phyloP scores from a whole-genome alignment of 2,888 invertebrate species.

The Stenoptilia bipunctidactyla region DNA sequence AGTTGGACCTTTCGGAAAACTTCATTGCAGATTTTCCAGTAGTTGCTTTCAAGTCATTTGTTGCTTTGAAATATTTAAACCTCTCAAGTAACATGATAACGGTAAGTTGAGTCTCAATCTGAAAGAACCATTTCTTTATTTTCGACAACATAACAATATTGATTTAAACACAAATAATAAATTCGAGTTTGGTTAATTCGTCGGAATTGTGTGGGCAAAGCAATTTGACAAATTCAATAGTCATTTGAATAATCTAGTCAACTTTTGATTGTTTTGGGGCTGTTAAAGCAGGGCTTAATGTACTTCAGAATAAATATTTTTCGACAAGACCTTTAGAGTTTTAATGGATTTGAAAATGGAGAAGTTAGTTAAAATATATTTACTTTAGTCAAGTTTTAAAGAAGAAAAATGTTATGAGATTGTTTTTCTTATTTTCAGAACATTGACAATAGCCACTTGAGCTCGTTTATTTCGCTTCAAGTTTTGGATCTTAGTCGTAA shows the following conservation, averaged over 20 bases:
- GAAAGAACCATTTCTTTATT: neutral
- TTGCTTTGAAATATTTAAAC: conserved; percentile 79
- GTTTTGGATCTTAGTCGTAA: conserved; percentile 82
- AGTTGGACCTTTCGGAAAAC: conserved; percentile 88
- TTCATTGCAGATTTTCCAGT: conserved; percentile 86
- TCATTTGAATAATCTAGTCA: no score
- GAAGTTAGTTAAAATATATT: conserved; percentile 72
- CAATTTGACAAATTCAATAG: no score
- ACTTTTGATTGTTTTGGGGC: no score
- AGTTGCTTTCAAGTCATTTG: conserved; percentile 79
- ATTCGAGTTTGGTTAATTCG: no score
- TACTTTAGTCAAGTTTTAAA: conserved; percentile 69
- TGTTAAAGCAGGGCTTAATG: neutral
- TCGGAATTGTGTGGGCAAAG: no score
- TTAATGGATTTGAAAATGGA: no score
- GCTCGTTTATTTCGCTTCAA: no score
- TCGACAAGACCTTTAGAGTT: no score
- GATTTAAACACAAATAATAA: no score
- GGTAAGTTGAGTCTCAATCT: conserved; percentile 68
- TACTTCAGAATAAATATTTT: neutral
- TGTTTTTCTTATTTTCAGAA: conserved; percentile 63
- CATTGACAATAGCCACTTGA: conserved; percentile 66
- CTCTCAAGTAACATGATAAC: conserved; percentile 88
- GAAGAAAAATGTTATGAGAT: no score
- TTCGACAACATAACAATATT: neutral